Conservation (phyloP, 2,888 invertebrate genomes). For the Polietes domitor region DNA sequence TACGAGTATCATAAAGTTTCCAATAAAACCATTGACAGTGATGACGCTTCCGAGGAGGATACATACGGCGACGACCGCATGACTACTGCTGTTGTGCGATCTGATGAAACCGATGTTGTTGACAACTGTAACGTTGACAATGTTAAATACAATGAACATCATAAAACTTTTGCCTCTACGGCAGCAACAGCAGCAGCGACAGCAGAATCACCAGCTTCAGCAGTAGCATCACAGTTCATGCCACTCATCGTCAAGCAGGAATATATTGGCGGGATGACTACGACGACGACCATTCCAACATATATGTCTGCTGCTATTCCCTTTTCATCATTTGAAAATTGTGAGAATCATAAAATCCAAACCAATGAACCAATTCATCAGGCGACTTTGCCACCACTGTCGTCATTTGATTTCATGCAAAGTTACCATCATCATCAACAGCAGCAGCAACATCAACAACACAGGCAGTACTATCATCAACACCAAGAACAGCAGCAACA, state of each 20-base stretch:
- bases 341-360: constrained; percentile 77
- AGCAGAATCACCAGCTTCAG: constrained; percentile 66
- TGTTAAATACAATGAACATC: constrained; percentile 65
- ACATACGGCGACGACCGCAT: constrained; percentile 22
- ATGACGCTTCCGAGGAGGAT: constrained; percentile 41
- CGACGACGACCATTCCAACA: background rate
- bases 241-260: constrained; percentile 70
- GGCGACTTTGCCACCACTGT: constrained; percentile 52
- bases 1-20: constrained; percentile 61
- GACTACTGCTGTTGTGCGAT: constrained; percentile 27
- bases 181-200: background rate
- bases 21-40: constrained; percentile 62
- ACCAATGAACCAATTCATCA: constrained; percentile 78
- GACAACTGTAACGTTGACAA: constrained; percentile 65
- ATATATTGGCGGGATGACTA: constrained; percentile 60
- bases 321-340: constrained; percentile 47
- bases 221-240: constrained; percentile 67
- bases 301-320: constrained; percentile 32
- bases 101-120: constrained; percentile 60
- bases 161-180: constrained; percentile 46
- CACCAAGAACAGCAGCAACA: background rate
- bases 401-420: constrained; percentile 23
- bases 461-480: constrained; percentile 21
- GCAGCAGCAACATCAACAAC: constrained; percentile 4
- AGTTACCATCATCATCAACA: constrained; percentile 10